Percentiles rank a stretch among this genome's conserved stretches.
phyloP scores from a whole-genome alignment of 1,140 invertebrate species.

The Macrosteles quadrilineatus region DNA sequence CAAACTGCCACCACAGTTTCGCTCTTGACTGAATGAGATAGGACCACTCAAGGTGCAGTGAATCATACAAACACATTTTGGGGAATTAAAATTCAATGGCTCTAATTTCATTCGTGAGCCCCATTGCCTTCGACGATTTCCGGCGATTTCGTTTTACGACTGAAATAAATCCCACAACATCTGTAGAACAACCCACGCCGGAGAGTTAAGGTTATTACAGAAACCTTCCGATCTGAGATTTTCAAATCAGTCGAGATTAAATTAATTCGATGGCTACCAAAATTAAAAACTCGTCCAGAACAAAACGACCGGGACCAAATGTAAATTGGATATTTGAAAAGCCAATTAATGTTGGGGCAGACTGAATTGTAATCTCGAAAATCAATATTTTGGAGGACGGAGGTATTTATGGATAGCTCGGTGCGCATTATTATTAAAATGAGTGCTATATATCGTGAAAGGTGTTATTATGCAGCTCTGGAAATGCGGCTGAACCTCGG shows the following conservation, averaged over 20 bases:
- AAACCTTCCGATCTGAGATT: neutral
- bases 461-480: neutral
- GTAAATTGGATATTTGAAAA: constrained; percentile 10
- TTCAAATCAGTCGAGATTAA: constrained; percentile 10
- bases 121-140: no score
- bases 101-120: no score
- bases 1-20: no score
- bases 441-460: constrained; percentile 8
- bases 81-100: no score
- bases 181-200: neutral
- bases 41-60: no score
- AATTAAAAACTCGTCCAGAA: constrained; percentile 17
- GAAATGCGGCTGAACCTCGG: constrained; percentile 1
- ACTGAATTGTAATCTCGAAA: neutral
- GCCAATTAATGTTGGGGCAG: constrained; percentile 1
- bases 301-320: constrained; percentile 13
- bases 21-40: no score
- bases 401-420: constrained; percentile 17
- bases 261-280: constrained; percentile 17
- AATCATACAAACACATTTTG: no score
- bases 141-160: neutral
- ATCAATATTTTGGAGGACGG: constrained; percentile 20
- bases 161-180: neutral
- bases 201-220: neutral
- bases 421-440: constrained; percentile 23